Percentiles rank a stretch among this genome's conserved stretches.
Evolutionary conservation across 2,888 invertebrate species (phyloP).

Genomic region (Isotomurus palustris): DNA sequence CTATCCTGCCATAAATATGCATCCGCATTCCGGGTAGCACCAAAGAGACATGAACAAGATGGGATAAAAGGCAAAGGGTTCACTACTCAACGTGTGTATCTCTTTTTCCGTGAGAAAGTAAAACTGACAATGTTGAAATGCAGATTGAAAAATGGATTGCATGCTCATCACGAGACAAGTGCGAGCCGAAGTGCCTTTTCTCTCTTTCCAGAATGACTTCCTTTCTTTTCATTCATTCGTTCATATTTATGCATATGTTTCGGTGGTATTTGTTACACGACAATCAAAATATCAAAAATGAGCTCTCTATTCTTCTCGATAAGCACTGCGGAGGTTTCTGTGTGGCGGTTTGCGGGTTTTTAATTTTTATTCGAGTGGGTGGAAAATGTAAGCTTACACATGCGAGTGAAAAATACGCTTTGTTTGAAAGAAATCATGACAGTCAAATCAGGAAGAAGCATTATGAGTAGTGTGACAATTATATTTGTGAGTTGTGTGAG

Average conservation of each 20-base stretch:
- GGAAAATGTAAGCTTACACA: no score
- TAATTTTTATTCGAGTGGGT: background rate
- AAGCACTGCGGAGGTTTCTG: background rate
- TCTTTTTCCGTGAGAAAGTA: slow-evolving; percentile 32
- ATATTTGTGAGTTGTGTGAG: background rate
- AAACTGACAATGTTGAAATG: slow-evolving; percentile 22
- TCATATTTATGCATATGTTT: background rate
- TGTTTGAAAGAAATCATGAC: background rate
- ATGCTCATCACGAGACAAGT: background rate
- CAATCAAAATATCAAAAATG: background rate
- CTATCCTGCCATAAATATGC: background rate
- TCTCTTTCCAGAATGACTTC: background rate
- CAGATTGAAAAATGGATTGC: slow-evolving; percentile 10
- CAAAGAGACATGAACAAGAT: slow-evolving; percentile 7
- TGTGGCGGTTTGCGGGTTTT: background rate
- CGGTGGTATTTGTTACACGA: background rate
- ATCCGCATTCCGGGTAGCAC: slow-evolving; percentile 9
- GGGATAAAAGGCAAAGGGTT: background rate
- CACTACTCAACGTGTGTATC: slow-evolving; percentile 1
- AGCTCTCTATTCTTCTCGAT: background rate
- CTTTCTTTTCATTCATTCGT: background rate
- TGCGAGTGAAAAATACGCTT: no score
- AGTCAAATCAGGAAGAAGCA: background rate
- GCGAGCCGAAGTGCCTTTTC: background rate
- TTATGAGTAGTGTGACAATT: background rate